phyloP scores from a whole-genome alignment of 2,888 invertebrate genomes.

The Colletes collaris region DNA sequence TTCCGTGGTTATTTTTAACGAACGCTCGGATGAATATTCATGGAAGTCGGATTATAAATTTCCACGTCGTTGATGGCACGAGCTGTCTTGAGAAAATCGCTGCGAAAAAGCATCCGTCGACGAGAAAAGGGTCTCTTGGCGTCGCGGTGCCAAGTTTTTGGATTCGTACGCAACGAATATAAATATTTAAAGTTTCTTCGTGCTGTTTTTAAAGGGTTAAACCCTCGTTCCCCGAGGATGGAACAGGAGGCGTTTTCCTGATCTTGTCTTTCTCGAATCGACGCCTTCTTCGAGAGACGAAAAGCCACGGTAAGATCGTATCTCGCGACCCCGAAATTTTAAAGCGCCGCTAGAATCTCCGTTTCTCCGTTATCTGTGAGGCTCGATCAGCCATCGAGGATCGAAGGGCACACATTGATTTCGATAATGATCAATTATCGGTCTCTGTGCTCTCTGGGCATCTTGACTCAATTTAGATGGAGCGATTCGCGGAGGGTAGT shows the following conservation, averaged over 20 bases:
- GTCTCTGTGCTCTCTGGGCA: background rate
- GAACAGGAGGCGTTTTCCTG: slow-evolving; percentile 50
- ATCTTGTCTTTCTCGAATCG: slow-evolving; percentile 49
- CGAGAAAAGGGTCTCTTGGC: slow-evolving; percentile 23
- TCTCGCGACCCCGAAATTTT: slow-evolving; percentile 64
- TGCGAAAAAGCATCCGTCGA: background rate
- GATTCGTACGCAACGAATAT: too few species aligned
- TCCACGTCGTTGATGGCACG: background rate
- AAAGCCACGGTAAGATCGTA: slow-evolving; percentile 13
- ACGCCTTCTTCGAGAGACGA: too few species aligned
- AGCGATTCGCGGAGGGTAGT: slow-evolving; percentile 21
- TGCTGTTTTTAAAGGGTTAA: too few species aligned
- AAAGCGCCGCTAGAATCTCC: slow-evolving; percentile 53
- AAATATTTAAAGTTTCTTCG: too few species aligned
- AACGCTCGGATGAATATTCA: slow-evolving; percentile 1
- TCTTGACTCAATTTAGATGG: slow-evolving; percentile 56
- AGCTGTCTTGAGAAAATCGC: background rate
- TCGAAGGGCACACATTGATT: slow-evolving; percentile 61
- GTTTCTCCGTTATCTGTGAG: slow-evolving; percentile 42
- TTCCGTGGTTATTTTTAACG: slow-evolving; percentile 11
- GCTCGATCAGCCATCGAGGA: slow-evolving; percentile 61
- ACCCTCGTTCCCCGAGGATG: background rate
- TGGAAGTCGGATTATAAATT: slow-evolving; percentile 1
- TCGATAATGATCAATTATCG: slow-evolving; percentile 62
- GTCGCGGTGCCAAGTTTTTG: slow-evolving; percentile 48